Percentiles rank a stretch among this genome's conserved stretches.
Evolutionary conservation across 2,797 vertebrate species (phyloP).

Genomic region (Zenarchopterus dispar): DNA sequence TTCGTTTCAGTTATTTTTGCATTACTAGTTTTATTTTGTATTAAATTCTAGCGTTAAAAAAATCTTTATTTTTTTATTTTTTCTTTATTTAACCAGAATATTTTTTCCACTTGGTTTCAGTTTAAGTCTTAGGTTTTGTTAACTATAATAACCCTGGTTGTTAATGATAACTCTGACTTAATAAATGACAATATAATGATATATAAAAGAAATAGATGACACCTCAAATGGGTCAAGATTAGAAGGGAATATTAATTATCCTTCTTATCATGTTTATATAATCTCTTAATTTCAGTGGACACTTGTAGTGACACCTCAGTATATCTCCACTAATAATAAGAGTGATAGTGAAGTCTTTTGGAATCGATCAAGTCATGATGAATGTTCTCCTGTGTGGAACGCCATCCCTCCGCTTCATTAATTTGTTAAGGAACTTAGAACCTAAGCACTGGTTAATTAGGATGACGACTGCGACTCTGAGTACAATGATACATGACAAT

Average conservation of each 20-base stretch:
- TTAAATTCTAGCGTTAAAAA: too few relatives aligned
- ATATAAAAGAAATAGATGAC: background rate
- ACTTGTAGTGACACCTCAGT: conserved; percentile 26
- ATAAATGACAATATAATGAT: background rate
- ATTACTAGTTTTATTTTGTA: too few relatives aligned
- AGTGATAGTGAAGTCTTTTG: conserved; percentile 44
- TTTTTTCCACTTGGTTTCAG: too few relatives aligned
- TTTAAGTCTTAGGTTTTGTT: too few relatives aligned
- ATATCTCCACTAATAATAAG: conserved; percentile 49
- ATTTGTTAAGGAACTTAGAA: conserved; percentile 67
- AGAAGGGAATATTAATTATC: conserved; percentile 15
- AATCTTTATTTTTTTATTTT: too few relatives aligned
- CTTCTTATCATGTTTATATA: conserved; percentile 32
- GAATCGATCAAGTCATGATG: conserved; percentile 72
- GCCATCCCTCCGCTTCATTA: conserved; percentile 68
- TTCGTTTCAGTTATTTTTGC: too few relatives aligned
- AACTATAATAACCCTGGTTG: too few relatives aligned
- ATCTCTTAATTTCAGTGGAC: conserved; percentile 32
- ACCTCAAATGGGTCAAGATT: conserved; percentile 2
- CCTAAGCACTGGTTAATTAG: conserved; percentile 75
- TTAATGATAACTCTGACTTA: too few relatives aligned
- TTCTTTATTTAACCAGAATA: too few relatives aligned
- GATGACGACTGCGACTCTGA: conserved; percentile 58
- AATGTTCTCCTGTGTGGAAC: conserved; percentile 68
- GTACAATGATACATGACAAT: conserved; percentile 77